Evolutionary conservation across 2,888 invertebrate genomes (phyloP), one percentile per base, ranked within the genome.

Genomic region (Andrena camellia): DNA sequence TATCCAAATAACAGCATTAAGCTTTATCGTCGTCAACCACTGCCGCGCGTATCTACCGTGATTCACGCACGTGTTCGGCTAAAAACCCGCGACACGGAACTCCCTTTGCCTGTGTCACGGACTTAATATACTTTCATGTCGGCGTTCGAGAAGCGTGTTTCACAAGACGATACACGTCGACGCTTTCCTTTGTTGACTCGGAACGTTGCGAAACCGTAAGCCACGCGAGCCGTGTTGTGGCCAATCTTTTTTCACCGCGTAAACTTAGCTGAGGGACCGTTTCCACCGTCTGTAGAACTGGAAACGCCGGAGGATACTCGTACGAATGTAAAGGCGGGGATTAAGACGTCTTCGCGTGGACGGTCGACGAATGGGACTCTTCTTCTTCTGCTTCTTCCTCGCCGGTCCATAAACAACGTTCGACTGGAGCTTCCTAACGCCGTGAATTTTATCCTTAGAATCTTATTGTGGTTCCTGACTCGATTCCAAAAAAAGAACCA

Each of bases 111-210:
- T 72, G 48, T 74, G 78, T 83, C 78, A 64, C 35, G 13, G 62
- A 64, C 48, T 66, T 71, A 71, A 75, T 67, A 59, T 76, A 78
- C 78, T 74, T 88, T 64, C 78, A 48, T 54, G 62, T n/a, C 31
- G 66, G 48, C 54, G 20, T 35, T 50, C 62, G 62, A 57, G 70
- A 73, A 70, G 57, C 62, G 60, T 67, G 62, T 86, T 86, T 86
- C 86, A 73, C 75, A 84, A 86, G 81, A 75, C 72, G 71, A 78
- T 72, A 70, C 74, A 66, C 60, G 73, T 78, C 75, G 75, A 62
- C 67, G 86, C 62, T 81, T 78, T 73, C 75, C 86, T 86, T 84
- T 82, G 81, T 87, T 72, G 74, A 82, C 71, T 59, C 52, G 57
- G 31, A 48, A 67, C 70, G 70, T 86, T 86, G 74, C 78, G 81